Evolutionary conservation across 2,888 invertebrate genomes (phyloP), one percentile per base, ranked within the genome.

Genomic region (Tetranychus truncatus): DNA sequence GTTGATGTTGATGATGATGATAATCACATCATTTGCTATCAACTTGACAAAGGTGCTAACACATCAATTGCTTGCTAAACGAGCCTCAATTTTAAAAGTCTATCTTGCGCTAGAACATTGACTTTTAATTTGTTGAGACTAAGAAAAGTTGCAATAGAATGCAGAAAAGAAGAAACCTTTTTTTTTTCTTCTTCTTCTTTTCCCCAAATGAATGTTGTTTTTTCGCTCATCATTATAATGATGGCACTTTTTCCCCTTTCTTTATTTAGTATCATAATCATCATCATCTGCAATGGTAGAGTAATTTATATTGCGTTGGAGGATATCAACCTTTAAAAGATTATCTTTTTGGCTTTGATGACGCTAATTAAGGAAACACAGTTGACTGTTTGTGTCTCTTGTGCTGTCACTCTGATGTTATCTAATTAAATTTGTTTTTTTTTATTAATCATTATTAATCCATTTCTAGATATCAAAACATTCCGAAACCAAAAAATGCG

Each of bases 251-350:
- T 34, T 34, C 34, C 34, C 34, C 34, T 34, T 34, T 34, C 34
- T 34, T 34, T 34, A 34, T 34, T 34, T 34, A 34, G 34, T 34
- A 55, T 55, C 55, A 55, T 55, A 9, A 55, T 55, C 55, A 55
- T 55, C 55, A 55, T 55, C 55, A 15, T 15, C 15, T 55, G 55
- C 55, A 55, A 55, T 55, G 55, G 6, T 55, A 55, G 55, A 55
- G 55, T 55, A 55, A 55, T 55, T 55, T 55, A 55, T 55, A 55
- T 55, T 55, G 55, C 55, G 55, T 55, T 55, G 55, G 55, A 55
- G 55, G 55, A 55, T 55, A 55, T 15, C 55, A 55, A 55, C 55
- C 55, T 55, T 55, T 55, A 34, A 34, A 24, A 34, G 2, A 34
- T 34, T 34, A 34, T 3, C 34, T 55, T 55, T 46, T 55, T 55